These are phyloP conservation scores for Listronotus oregonensis DNA, from an alignment of 1,140 invertebrate genomes.

Conservation along the genomic window DNA sequence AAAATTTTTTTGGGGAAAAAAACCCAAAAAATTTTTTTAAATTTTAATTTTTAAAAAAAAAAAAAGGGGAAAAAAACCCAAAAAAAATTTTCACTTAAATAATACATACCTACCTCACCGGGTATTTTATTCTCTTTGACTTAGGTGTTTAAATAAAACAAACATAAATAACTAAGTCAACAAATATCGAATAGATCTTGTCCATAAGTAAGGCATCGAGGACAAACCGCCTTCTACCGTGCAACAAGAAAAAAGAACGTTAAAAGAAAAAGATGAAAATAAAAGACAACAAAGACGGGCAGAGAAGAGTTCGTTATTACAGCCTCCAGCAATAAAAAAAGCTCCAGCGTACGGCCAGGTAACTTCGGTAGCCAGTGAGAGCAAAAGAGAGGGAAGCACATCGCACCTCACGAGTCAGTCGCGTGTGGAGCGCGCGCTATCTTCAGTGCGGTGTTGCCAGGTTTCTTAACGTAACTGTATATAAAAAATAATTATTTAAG, in stretches of 20 bases:
- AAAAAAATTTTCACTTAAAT: no score
- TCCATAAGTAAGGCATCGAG: background rate
- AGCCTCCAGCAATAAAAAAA: constrained; percentile 36
- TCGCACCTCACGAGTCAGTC: constrained; percentile 36
- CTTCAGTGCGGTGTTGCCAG: constrained; percentile 8
- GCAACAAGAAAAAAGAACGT: background rate
- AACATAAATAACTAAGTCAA: background rate
- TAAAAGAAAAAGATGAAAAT: constrained; percentile 4
- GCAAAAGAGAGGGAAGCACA: constrained; percentile 15
- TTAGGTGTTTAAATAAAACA: background rate
- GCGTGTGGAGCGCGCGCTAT: constrained; percentile 42
- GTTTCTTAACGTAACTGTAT: background rate
- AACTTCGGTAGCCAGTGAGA: constrained; percentile 29
- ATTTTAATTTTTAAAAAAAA: no score
- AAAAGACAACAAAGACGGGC: constrained; percentile 14
- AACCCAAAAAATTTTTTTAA: no score
- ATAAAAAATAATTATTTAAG: no score
- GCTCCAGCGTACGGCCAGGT: constrained; percentile 16
- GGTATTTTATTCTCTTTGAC: no score
- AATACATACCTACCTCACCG: no score
- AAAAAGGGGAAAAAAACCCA: no score
- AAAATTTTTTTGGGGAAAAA: no score
- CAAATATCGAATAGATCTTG: background rate
- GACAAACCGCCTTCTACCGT: background rate
- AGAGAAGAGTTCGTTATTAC: constrained; percentile 36